Evolutionary conservation across 2,797 vertebrate species (phyloP).

Genomic region (Cetoscarus ocellatus): DNA sequence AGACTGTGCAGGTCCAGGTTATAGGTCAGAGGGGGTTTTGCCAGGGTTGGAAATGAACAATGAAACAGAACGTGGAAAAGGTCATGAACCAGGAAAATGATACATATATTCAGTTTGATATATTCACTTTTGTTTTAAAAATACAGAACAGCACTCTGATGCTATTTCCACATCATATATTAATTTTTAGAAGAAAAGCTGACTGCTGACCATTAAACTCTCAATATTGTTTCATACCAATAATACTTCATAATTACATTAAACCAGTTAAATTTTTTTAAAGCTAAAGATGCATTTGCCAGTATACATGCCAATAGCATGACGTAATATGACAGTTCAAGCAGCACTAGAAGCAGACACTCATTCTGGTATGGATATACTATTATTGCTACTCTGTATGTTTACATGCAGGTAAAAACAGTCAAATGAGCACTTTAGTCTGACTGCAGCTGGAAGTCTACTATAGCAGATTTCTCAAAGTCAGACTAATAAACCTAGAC

Average conservation of each 20-base stretch:
- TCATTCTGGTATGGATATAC: background rate
- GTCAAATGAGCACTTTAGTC: too few relatives aligned
- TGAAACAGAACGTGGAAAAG: constrained; percentile 67
- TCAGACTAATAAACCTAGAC: too few relatives aligned
- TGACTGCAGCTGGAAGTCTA: too few relatives aligned
- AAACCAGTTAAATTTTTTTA: too few relatives aligned
- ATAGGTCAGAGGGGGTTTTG: constrained; percentile 82
- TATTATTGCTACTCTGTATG: background rate
- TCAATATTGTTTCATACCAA: background rate
- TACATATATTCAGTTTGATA: background rate
- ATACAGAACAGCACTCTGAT: background rate
- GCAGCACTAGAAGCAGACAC: background rate
- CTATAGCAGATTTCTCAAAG: too few relatives aligned
- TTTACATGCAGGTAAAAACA: too few relatives aligned
- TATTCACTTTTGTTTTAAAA: background rate
- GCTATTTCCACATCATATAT: background rate
- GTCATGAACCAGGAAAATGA: constrained; percentile 26
- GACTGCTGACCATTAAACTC: background rate
- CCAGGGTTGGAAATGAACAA: constrained; percentile 84
- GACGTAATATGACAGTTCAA: background rate
- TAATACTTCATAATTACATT: background rate
- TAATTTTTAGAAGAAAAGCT: background rate
- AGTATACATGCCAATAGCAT: background rate
- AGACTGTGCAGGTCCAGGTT: constrained; percentile 65
- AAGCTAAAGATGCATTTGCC: background rate